Evolutionary conservation across 2,797 vertebrate species (phyloP), one percentile per base, ranked within the genome.

Genomic region (Falco berigora): DNA sequence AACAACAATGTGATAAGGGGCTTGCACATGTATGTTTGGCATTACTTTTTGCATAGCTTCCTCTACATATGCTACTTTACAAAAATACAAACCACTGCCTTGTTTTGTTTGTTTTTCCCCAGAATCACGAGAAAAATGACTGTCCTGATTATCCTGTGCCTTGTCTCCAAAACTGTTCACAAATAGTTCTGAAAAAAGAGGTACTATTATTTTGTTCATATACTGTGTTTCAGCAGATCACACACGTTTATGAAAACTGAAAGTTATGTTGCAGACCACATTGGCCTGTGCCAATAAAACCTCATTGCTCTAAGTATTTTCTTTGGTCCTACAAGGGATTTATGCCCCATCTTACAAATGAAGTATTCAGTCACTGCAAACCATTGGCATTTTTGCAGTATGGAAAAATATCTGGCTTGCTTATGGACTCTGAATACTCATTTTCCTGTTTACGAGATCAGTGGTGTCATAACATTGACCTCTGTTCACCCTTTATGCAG

Each of bases 101-200:
- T 91, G 23, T 34, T 50, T 55, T 46, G 25, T 72, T 92, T 91
- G 23, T 93, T 90, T 93, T 97, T 76, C n/a, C 40, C 52, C 78
- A 99, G 99, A 98, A 98, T 66, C 99, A 99, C 12, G 97, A 98
- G 92, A 91, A 97, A 92, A 97, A 96, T 64, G 86, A 96, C 63
- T 99, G 99, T 96, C 98, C 98, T 13, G 97, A 98, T 72, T 98
- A 98, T 91, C 98, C 98, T 32, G 97, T 99, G 86, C 96, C 97
- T 88, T 99, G 99, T 96, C 98, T 98, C 62, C 97, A 98, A 92
- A 98, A 98, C 92, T 99, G 99, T 96, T 96, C 94, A 49, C 96
- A 98, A 92, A 97, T 96, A 86, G 96, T 99, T 93, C 97, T 98
- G 91, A 98, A 98, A 97, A 98, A 98, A 68, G 97, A 98, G 98